Evolutionary conservation across 1,140 invertebrate genomes (phyloP).

Genomic region (Pissodes strobi): DNA sequence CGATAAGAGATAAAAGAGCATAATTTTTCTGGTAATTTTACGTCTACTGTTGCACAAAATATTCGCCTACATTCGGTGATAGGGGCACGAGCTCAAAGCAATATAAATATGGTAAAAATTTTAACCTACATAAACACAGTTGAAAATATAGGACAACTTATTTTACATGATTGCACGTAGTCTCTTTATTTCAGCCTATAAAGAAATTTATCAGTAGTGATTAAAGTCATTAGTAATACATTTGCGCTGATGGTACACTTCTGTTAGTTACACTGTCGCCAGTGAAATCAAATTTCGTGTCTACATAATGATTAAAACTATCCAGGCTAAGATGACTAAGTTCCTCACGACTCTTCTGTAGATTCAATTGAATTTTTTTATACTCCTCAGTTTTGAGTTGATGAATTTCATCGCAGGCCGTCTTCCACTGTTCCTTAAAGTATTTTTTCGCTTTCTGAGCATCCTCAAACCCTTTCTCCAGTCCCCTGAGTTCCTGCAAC

Average conservation of each 20-base stretch:
- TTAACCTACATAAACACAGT: too few species aligned
- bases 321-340: constrained; percentile 48
- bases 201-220: too few species aligned
- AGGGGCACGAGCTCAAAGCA: too few species aligned
- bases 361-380: constrained; percentile 55
- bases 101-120: too few species aligned
- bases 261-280: background rate
- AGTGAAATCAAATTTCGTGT: background rate
- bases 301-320: constrained; percentile 8
- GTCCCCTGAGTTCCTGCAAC: constrained; percentile 56
- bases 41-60: too few species aligned
- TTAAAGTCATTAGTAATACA: background rate
- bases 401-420: constrained; percentile 60
- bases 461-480: constrained; percentile 59
- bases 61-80: too few species aligned
- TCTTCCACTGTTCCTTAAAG: constrained; percentile 61
- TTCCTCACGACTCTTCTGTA: constrained; percentile 58
- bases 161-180: too few species aligned
- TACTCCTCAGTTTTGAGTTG: constrained; percentile 58
- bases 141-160: too few species aligned
- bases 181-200: too few species aligned
- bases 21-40: too few species aligned
- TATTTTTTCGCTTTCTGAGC: constrained; percentile 58
- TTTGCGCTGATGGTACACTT: background rate
- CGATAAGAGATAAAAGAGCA: too few species aligned